phyloP scores from a whole-genome alignment of 1,140 invertebrate genomes.

The Drosophila arizonae region DNA sequence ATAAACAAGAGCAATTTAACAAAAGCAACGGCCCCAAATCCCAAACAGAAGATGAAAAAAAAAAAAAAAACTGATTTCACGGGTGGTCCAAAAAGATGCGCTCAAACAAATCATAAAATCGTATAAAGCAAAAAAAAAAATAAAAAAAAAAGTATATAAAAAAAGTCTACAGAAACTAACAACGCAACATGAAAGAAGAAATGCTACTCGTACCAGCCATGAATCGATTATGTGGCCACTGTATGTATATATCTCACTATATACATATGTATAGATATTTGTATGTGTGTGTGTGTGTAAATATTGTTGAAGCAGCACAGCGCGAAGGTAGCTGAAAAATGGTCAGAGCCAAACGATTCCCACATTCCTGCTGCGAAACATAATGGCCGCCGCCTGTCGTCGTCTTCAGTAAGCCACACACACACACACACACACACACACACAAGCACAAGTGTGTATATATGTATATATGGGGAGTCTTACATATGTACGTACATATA shows the following conservation, averaged over 20 bases:
- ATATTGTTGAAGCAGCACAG: constrained; percentile 41
- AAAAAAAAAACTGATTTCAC: constrained; percentile 54
- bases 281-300: constrained; percentile 42
- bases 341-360: constrained; percentile 73
- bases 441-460: background rate
- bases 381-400: constrained; percentile 76
- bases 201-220: constrained; percentile 76
- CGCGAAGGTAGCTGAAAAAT: constrained; percentile 57
- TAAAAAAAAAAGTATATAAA: constrained; percentile 29
- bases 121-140: constrained; percentile 47
- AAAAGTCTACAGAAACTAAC: constrained; percentile 60
- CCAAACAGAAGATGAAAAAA: constrained; percentile 6
- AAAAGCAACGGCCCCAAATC: constrained; percentile 61
- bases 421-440: background rate
- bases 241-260: constrained; percentile 45
- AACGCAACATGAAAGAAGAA: constrained; percentile 80
- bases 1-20: constrained; percentile 83
- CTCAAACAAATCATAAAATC: constrained; percentile 82
- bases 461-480: background rate
- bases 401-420: constrained; percentile 46
- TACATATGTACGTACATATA: constrained; percentile 67
- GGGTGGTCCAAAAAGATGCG: constrained; percentile 78
- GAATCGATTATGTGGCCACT: constrained; percentile 81
- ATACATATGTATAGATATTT: constrained; percentile 16
- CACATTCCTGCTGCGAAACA: constrained; percentile 81